These are phyloP conservation scores for Colostygia pectinataria DNA, from an alignment of 2,888 invertebrate genomes.

Conservation along the genomic window DNA sequence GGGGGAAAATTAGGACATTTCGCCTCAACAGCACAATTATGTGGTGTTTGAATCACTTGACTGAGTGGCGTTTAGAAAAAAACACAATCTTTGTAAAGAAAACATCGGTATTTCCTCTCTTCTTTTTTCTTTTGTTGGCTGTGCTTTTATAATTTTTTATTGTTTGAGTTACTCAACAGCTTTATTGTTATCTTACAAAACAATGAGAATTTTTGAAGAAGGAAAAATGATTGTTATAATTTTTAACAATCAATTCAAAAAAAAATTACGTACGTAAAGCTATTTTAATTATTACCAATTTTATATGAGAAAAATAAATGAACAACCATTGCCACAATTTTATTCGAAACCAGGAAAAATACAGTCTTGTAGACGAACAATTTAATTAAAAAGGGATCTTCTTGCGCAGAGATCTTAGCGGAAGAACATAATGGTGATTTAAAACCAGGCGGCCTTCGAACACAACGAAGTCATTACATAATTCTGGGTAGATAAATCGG, in stretches of 20 bases:
- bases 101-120: slow-evolving; percentile 31
- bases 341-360: slow-evolving; percentile 1
- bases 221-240: slow-evolving; percentile 16
- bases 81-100: slow-evolving; percentile 40
- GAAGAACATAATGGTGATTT: slow-evolving; percentile 17
- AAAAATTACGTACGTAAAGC: neutral
- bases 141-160: slow-evolving; percentile 33
- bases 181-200: slow-evolving; percentile 29
- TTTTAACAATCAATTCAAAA: slow-evolving; percentile 10
- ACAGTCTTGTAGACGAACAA: neutral
- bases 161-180: slow-evolving; percentile 23
- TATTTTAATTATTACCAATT: neutral
- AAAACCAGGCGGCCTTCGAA: slow-evolving; percentile 18
- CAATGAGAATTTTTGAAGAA: slow-evolving; percentile 28
- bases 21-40: slow-evolving; percentile 59
- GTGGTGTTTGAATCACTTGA: slow-evolving; percentile 51
- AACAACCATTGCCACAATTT: neutral
- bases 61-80: slow-evolving; percentile 45
- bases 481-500: slow-evolving; percentile 24
- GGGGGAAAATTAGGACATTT: slow-evolving; percentile 58
- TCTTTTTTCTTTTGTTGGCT: slow-evolving; percentile 27
- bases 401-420: slow-evolving; percentile 9
- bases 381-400: slow-evolving; percentile 18
- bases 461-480: slow-evolving; percentile 19
- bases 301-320: slow-evolving; percentile 1